These are phyloP conservation scores for Panopea generosa DNA, from an alignment of 2,888 invertebrate genomes.

Conservation along the genomic window DNA sequence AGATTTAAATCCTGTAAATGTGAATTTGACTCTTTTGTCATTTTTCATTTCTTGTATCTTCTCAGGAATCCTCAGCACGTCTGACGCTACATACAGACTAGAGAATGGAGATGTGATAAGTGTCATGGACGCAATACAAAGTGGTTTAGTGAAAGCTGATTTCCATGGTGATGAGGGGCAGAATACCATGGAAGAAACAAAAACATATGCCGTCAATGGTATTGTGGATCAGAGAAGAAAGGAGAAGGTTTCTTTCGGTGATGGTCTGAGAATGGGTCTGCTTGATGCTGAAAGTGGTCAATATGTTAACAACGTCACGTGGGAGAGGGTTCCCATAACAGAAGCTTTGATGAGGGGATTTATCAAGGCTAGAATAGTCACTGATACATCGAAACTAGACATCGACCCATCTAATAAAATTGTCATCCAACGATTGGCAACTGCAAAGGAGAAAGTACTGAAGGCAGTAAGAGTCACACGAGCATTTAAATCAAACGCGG, in stretches of 20 bases:
- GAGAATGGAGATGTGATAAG: slow-evolving; percentile 73
- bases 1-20: no score
- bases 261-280: slow-evolving; percentile 73
- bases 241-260: slow-evolving; percentile 74
- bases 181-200: slow-evolving; percentile 72
- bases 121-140: slow-evolving; percentile 79
- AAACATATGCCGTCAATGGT: slow-evolving; percentile 82
- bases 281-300: slow-evolving; percentile 79
- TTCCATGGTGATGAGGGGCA: slow-evolving; percentile 65
- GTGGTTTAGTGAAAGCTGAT: slow-evolving; percentile 77
- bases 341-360: slow-evolving; percentile 84
- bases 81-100: slow-evolving; percentile 67
- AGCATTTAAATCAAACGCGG: slow-evolving; percentile 69
- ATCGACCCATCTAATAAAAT: slow-evolving; percentile 83
- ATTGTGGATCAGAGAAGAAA: slow-evolving; percentile 79
- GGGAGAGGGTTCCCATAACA: slow-evolving; percentile 77
- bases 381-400: slow-evolving; percentile 78
- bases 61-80: slow-evolving; percentile 72
- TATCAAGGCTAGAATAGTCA: slow-evolving; percentile 81
- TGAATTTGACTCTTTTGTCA: no score
- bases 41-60: no score
- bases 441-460: slow-evolving; percentile 77
- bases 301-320: slow-evolving; percentile 80
- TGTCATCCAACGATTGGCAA: slow-evolving; percentile 78
- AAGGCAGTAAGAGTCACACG: slow-evolving; percentile 75